A percentile compares a stretch with the other conserved stretches of the same genome.
phyloP scores from a whole-genome alignment of 2,113 vertebrate genomes.

The Neopipo cinnamomea region DNA sequence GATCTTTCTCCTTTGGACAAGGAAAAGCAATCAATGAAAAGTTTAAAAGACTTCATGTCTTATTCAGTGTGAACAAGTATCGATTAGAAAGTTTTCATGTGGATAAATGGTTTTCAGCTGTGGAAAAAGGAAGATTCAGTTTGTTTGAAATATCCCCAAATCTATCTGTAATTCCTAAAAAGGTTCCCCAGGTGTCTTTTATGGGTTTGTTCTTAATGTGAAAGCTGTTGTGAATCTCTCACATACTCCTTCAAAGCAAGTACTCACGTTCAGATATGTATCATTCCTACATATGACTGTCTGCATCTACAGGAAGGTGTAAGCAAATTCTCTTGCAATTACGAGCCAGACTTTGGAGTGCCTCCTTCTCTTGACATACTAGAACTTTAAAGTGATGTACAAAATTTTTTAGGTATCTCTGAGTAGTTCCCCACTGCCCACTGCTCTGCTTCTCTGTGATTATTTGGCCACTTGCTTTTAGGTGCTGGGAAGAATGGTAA shows the following conservation, averaged over 20 bases:
- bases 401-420: not conserved
- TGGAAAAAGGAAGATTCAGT: not conserved
- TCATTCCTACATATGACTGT: not conserved
- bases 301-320: not conserved
- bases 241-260: not conserved
- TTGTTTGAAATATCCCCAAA: not conserved
- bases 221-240: not conserved
- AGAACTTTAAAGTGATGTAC: not conserved
- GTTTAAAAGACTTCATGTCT: not conserved
- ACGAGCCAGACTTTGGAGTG: not conserved
- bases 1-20: not conserved
- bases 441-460: not conserved
- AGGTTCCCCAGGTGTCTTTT: not conserved
- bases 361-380: not conserved
- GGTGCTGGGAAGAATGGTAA: not conserved
- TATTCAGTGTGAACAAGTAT: not conserved
- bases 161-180: not conserved
- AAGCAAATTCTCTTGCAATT: not conserved
- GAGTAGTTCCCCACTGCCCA: not conserved
- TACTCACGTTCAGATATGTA: not conserved
- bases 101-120: not conserved
- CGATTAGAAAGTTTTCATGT: not conserved
- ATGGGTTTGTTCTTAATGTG: not conserved
- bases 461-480: not conserved
- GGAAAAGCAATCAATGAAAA: not conserved